phyloP scores from a whole-genome alignment of 2,113 vertebrate genomes.

The Crypturellus undulatus region DNA sequence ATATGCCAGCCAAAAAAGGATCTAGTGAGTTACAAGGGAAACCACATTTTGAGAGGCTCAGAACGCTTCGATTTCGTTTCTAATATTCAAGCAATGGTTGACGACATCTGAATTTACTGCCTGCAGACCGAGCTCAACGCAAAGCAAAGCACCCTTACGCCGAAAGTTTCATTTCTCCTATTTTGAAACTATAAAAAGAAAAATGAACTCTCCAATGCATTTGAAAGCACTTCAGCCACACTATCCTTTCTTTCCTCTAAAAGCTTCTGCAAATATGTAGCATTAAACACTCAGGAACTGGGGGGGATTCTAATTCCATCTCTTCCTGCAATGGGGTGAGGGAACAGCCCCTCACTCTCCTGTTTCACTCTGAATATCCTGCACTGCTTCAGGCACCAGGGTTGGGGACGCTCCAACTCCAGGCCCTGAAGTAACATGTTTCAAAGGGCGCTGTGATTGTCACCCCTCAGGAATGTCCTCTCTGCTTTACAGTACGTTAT shows the following conservation, averaged over 20 bases:
- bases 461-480: not conserved
- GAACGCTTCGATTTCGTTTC: not conserved
- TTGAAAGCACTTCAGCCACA: slow-evolving; percentile 13
- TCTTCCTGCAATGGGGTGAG: not conserved
- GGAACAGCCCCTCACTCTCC: not conserved
- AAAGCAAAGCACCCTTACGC: not conserved
- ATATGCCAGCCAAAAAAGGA: not conserved
- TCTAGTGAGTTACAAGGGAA: slow-evolving; percentile 13
- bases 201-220: not conserved
- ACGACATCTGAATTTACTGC: slow-evolving; percentile 12
- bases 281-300: slow-evolving; percentile 10
- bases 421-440: not conserved
- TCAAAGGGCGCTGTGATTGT: not conserved
- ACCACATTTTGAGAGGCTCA: not conserved
- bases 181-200: not conserved
- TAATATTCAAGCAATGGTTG: not conserved
- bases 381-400: rapidly evolving
- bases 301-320: slow-evolving; percentile 29
- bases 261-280: slow-evolving; percentile 28
- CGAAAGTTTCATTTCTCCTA: not conserved
- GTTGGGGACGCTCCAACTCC: not conserved
- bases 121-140: not conserved
- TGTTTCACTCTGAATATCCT: not conserved
- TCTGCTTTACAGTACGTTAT: not conserved
- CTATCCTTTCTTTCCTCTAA: slow-evolving; percentile 32